These are phyloP conservation scores for Cynocephalus volans DNA, from an alignment of 2,113 vertebrate species.

Conservation along the genomic window DNA sequence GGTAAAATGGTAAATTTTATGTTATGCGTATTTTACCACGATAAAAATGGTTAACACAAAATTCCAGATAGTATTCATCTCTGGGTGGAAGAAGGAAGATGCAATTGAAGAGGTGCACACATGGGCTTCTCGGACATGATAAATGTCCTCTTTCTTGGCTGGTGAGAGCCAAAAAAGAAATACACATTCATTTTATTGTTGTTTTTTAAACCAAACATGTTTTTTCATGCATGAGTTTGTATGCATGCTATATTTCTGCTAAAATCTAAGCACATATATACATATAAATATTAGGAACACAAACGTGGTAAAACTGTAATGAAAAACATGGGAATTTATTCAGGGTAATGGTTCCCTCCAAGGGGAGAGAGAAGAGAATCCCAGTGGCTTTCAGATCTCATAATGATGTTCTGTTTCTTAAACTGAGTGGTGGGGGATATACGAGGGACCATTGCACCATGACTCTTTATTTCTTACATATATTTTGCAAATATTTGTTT, in stretches of 20 bases:
- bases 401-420: background rate
- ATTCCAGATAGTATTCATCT: slow-evolving; percentile 25
- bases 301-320: slow-evolving; percentile 14
- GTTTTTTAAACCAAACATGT: background rate
- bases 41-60: slow-evolving; percentile 26
- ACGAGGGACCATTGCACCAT: background rate
- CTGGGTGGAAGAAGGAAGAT: background rate
- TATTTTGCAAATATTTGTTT: slow-evolving; percentile 24
- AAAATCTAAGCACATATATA: background rate
- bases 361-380: background rate
- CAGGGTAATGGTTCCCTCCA: background rate
- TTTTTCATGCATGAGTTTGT: background rate
- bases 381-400: background rate
- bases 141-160: background rate
- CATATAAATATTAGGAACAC: background rate
- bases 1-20: background rate
- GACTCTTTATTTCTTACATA: background rate
- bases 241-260: slow-evolving; percentile 10
- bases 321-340: background rate
- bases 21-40: background rate
- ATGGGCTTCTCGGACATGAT: background rate
- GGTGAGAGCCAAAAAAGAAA: background rate
- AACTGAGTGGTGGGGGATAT: background rate
- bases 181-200: background rate
- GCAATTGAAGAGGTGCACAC: background rate